Evolutionary conservation across 2,888 invertebrate genomes (phyloP).

Genomic region (Archaeoteleia sp.): DNA sequence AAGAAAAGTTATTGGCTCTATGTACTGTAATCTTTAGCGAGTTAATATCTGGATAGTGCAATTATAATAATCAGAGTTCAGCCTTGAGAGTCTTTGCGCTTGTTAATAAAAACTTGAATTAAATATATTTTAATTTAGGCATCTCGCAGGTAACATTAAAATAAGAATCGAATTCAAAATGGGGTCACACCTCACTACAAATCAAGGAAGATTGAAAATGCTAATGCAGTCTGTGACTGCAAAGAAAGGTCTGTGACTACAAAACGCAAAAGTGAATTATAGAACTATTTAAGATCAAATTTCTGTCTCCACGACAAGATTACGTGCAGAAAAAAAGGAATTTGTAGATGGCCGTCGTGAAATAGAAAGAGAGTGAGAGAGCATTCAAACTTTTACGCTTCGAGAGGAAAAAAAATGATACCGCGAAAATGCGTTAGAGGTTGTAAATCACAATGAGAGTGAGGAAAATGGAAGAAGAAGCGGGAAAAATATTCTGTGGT

Average conservation of each 20-base stretch:
- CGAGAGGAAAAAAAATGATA: conserved; percentile 49
- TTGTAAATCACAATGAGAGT: conserved; percentile 60
- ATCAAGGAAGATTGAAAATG: conserved; percentile 22
- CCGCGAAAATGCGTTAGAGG: conserved; percentile 56
- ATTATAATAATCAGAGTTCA: no score
- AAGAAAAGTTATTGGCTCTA: no score
- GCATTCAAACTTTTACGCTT: conserved; percentile 8
- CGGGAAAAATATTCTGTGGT: conserved; percentile 24
- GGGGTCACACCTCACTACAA: conserved; percentile 15
- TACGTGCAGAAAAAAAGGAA: conserved; percentile 5
- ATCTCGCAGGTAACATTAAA: no score
- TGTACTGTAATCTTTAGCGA: no score
- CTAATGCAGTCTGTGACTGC: conserved; percentile 16
- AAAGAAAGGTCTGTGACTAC: conserved; percentile 3
- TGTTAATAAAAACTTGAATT: no score
- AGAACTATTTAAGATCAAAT: conserved; percentile 24
- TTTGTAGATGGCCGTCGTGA: conserved; percentile 6
- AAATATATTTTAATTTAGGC: no score
- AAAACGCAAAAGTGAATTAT: conserved; percentile 23
- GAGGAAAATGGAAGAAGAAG: conserved; percentile 20
- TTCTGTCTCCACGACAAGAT: background rate
- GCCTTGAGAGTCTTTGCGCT: no score
- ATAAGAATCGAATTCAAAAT: no score
- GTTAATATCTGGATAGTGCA: no score
- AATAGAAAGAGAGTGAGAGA: conserved; percentile 4